Base-by-base conservation (phyloP, 2,797 vertebrate species). In the Emydoidea blandingii region DNA sequence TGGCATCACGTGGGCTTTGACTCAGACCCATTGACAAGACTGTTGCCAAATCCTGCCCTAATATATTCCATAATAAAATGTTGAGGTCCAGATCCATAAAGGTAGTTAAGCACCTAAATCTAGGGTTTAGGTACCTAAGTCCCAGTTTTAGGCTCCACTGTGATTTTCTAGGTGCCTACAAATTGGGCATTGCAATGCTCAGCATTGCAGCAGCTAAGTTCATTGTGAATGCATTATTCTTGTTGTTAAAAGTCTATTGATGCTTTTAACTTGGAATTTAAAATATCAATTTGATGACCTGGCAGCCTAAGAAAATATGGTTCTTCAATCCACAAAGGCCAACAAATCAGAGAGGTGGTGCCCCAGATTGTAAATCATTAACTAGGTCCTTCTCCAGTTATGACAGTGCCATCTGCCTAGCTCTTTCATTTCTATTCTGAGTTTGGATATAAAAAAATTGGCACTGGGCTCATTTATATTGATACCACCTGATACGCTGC, bases 221-320 rank as follows among this genome's bases (percentile, higher is more conserved):
- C 34, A 16, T 37, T n/a, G 34, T n/a, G 5, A 34, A 34, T 87
- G 37, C 14, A 11, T 0, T 31, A 0, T 85, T 90, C 50, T 59
- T 90, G 21, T 59, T 90, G 19, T 78, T 78, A 90, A 81, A 3
- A 84, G 93, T 83, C 31, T 83, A 74, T 65, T 86, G 81, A 91
- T 92, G 87, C 56, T 91, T 93, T 54, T 52, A 89, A 95, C 53
- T 47, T 91, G 81, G 84, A 92, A 74, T 94, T 96, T 91, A 89
- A 91, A 92, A 81, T 0, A 91, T 86, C 87, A 93, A 44, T 56
- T 49, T 90, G 27, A 59, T 84, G 10, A 91, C 91, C 89, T 18
- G 74, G 44, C 94, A 88, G 47, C 37, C 59, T 41, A 68, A 68
- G 65, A 68, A 37, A 21, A 72, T 72, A 72, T 41, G 80, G 86